Evolutionary conservation across 2,888 invertebrate genomes (phyloP), one percentile per base, ranked within the genome.

Genomic region (Nudaria mundana): DNA sequence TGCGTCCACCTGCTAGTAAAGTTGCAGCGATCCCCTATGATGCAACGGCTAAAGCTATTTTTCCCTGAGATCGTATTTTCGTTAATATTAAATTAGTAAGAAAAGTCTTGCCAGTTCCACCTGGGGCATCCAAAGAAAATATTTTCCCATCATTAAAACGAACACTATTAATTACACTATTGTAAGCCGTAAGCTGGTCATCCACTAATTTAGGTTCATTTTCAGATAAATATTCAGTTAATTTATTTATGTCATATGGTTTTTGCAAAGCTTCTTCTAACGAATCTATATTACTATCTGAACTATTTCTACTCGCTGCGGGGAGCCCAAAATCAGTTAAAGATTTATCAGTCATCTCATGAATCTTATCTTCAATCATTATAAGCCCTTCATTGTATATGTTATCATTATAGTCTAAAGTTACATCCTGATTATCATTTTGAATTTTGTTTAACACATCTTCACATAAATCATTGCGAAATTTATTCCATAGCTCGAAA

Each of bases 341-440:
- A 3, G 31, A 26, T 38, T 38, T 38, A 26, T 38, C 38, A 3
- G 3, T 29, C 20, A 39, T 39, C 23, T 33, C 38, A 39, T 28
- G 32, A 28, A 39, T 32, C 11, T 31, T 26, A 38, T 38, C 30
- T 30, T 36, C 28, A 35, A 23, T 36, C 22, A 45, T 43, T 30
- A 47, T 44, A 13, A 47, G 39, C 41, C 39, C 33, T 35, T 45
- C 44, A 47, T 36, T 45, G 36, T 49, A 36, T 44, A 46, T 41
- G 20, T 28, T 25, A 48, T 47, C 44, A 44, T 22, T 48, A 46
- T 48, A 43, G 45, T 37, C 41, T 52, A 45, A 52, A 40, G 52
- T 50, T 40, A 48, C 48, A 48, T 50, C 49, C 42, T 48, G 45
- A 40, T 37, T 43, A 24, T 51, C 40, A 43, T 44, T 43, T 43